These are phyloP conservation scores for Epirrita christyi DNA, from an alignment of 2,888 invertebrate species.

Conservation along the genomic window DNA sequence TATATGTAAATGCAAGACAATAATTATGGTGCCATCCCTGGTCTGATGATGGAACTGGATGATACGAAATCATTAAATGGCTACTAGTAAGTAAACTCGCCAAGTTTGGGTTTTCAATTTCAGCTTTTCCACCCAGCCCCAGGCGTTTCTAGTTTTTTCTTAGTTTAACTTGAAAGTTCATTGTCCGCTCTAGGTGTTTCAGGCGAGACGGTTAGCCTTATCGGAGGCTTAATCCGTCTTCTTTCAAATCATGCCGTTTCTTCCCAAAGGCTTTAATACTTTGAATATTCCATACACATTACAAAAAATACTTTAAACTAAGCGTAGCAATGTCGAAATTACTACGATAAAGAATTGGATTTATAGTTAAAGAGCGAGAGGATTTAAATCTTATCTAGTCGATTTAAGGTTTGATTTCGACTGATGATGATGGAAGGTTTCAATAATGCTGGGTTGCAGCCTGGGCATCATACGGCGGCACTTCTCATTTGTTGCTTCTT, in stretches of 20 bases:
- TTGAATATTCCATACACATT: conserved; percentile 23
- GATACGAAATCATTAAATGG: too few relatives aligned
- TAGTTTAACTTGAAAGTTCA: conserved; percentile 9
- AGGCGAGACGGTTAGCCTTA: conserved; percentile 28
- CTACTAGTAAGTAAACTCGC: too few relatives aligned
- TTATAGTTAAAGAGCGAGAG: conserved; percentile 9
- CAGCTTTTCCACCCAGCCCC: conserved; percentile 10
- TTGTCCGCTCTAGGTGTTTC: conserved; percentile 20
- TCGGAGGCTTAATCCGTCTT: conserved; percentile 34
- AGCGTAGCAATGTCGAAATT: conserved; percentile 11
- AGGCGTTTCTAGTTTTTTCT: conserved; percentile 6
- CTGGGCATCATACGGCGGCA: conserved; percentile 23
- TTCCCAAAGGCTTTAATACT: conserved; percentile 29
- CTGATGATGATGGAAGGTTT: conserved; percentile 20
- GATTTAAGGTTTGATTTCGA: conserved; percentile 24
- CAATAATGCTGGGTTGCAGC: conserved; percentile 34
- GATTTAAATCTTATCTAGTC: conserved; percentile 21
- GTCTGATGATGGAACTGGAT: too few relatives aligned
- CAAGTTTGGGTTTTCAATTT: background rate
- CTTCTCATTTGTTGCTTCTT: conserved; percentile 29
- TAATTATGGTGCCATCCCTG: too few relatives aligned
- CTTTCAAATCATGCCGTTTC: conserved; percentile 33
- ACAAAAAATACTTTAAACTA: conserved; percentile 13
- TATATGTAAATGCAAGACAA: too few relatives aligned
- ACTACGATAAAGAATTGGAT: conserved; percentile 4